A percentile compares a stretch with the other conserved stretches of the same genome.
phyloP scores from a whole-genome alignment of 92 coral and sea anemone genomes.

The Siderastrea siderea region DNA sequence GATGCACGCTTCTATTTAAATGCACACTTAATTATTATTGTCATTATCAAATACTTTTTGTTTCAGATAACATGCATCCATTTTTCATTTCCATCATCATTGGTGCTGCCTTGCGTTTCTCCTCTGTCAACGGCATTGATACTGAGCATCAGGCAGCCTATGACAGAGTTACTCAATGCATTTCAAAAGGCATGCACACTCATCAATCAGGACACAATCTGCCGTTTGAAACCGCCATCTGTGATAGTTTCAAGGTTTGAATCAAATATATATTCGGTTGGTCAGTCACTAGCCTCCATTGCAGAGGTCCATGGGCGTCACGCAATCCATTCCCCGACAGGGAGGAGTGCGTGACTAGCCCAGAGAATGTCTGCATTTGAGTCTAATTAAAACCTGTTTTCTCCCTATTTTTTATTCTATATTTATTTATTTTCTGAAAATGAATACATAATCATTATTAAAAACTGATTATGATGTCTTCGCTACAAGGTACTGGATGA shows the following conservation, averaged over 20 bases:
- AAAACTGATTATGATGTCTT: not conserved
- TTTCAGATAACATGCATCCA: constrained; percentile 8
- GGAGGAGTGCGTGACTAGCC: no score
- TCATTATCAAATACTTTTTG: not conserved
- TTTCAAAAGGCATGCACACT: not conserved
- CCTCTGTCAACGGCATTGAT: not conserved
- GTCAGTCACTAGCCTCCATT: not conserved
- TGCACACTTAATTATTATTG: no score
- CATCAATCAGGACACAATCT: not conserved
- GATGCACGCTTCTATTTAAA: no score
- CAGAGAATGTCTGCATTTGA: no score
- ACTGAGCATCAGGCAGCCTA: not conserved
- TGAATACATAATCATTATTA: not conserved
- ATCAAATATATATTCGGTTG: not conserved
- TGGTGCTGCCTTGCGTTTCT: not conserved
- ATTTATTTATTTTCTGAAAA: no score
- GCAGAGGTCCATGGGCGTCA: no score
- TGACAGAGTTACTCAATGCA: constrained; percentile 11
- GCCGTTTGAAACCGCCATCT: constrained; percentile 10
- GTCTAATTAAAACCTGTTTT: no score
- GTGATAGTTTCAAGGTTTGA: constrained; percentile 9
- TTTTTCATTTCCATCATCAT: not conserved
- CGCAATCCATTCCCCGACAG: no score
- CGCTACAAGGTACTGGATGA: not conserved
- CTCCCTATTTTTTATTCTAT: no score